Base-by-base conservation (phyloP, 2,113 vertebrate genomes). In the Sclerurus mexicanus region DNA sequence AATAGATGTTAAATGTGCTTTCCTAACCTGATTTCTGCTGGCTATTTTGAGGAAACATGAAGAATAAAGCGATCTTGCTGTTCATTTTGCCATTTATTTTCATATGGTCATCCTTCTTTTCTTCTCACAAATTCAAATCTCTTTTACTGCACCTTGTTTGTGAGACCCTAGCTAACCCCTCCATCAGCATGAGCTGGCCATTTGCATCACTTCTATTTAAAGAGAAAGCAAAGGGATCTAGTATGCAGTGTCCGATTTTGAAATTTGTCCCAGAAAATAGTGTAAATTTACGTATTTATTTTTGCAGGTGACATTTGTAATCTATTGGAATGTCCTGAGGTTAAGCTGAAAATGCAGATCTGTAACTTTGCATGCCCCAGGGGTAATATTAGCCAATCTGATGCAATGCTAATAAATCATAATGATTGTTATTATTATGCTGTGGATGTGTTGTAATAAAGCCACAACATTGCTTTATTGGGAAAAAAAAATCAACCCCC, bases 171-270 rank as follows among this genome's bases (percentile, higher is more conserved):
- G 31, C 55, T 85, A 49, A 81, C 44, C 64, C 22, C 19, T 4
- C 22, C 78, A 46, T 33, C 40, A 94, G 33, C 66, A 75, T 42
- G 33, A 91, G 31, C 12, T 85, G 67, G 39, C 31, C 81, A 53
- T 88, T 88, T 60, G 55, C 62, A 87, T 75, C 5, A 81, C 68
- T 69, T 81, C 86, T 88, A 33, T 83, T 95, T 85, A 90, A 88
- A 97, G 68, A 92, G 62, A 90, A 97, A 97, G 92, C 50, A 93
- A 96, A 93, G 40, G 25, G 73, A 68, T 82, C 6, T 56, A 69
- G 86, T 66, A 89, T 90, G 46, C 79, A 90, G 67, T 60, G 35
- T 46, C 64, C 52, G 37, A 56, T 30, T 72, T 59, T 89, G 47
- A 85, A 96, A 93, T 90, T 37, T 89, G 40, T 64, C 14, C 22